A percentile compares a stretch with the other conserved stretches of the same genome.
phyloP scores from a whole-genome alignment of 1,140 invertebrate species.

The Penaeus chinensis region DNA sequence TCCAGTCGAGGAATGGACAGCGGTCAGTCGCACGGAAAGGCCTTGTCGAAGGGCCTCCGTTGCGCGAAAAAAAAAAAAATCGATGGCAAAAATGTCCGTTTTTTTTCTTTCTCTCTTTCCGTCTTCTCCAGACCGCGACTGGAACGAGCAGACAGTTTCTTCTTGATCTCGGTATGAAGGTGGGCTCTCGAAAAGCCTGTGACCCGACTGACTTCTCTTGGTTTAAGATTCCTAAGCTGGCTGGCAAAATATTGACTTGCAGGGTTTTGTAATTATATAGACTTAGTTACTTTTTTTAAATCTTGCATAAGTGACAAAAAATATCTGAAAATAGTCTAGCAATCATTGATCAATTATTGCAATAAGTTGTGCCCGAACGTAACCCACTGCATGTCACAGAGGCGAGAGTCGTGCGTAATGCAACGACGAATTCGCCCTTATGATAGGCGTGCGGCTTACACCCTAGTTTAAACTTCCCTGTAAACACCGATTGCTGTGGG shows the following conservation, averaged over 20 bases:
- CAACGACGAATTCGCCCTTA: constrained; percentile 25
- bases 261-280: constrained; percentile 36
- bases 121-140: too few relatives aligned
- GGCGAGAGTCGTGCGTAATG: constrained; percentile 9
- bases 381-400: constrained; percentile 38
- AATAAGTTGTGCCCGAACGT: constrained; percentile 55
- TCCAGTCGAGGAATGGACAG: too few relatives aligned
- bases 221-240: constrained; percentile 20
- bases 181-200: neutral
- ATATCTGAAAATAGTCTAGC: constrained; percentile 55
- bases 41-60: too few relatives aligned
- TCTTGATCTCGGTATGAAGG: too few relatives aligned
- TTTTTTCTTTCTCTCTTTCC: too few relatives aligned
- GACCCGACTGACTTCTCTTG: constrained; percentile 5
- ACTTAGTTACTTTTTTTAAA: constrained; percentile 11
- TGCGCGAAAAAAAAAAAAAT: too few relatives aligned
- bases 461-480: constrained; percentile 50
- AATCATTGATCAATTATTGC: constrained; percentile 59
- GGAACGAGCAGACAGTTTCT: too few relatives aligned
- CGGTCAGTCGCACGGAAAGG: too few relatives aligned
- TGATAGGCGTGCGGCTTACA: constrained; percentile 33
- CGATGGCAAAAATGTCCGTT: too few relatives aligned
- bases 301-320: constrained; percentile 55
- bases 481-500: constrained; percentile 49
- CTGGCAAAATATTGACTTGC: constrained; percentile 52